A percentile compares a stretch with the other conserved stretches of the same genome.
phyloP scores from a whole-genome alignment of 1,140 invertebrate genomes.

The Lutraria rhynchaena region DNA sequence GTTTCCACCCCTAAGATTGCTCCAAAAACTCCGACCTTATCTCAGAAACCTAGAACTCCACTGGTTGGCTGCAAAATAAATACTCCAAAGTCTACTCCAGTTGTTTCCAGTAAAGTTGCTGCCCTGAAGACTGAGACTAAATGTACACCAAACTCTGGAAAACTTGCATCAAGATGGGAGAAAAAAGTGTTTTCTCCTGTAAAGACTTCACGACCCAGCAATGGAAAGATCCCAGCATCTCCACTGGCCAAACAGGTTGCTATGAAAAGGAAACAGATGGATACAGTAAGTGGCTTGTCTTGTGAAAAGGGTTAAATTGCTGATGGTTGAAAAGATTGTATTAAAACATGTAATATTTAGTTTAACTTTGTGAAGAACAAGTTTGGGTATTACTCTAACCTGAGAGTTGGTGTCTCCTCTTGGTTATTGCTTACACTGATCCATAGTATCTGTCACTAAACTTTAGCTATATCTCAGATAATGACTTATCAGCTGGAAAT shows the following conservation, averaged over 20 bases:
- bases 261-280: conserved; percentile 39
- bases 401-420: too few relatives aligned
- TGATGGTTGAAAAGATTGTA: too few relatives aligned
- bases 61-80: not conserved
- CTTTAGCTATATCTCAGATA: too few relatives aligned
- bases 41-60: conserved; percentile 20
- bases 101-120: not conserved
- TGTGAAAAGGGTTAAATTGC: too few relatives aligned
- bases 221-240: not conserved
- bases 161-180: conserved; percentile 26
- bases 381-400: too few relatives aligned
- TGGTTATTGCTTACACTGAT: too few relatives aligned
- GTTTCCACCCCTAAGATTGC: not conserved
- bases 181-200: conserved; percentile 37
- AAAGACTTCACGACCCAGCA: not conserved
- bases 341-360: too few relatives aligned
- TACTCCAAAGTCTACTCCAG: too few relatives aligned
- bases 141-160: not conserved
- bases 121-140: not conserved
- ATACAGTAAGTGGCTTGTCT: conserved; percentile 18
- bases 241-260: not conserved
- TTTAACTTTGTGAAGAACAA: too few relatives aligned
- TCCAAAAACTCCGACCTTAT: not conserved
- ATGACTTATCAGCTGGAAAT: too few relatives aligned
- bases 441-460: too few relatives aligned